These are phyloP conservation scores for Chloropsis hardwickii DNA, from an alignment of 2,113 vertebrate genomes.

Conservation along the genomic window DNA sequence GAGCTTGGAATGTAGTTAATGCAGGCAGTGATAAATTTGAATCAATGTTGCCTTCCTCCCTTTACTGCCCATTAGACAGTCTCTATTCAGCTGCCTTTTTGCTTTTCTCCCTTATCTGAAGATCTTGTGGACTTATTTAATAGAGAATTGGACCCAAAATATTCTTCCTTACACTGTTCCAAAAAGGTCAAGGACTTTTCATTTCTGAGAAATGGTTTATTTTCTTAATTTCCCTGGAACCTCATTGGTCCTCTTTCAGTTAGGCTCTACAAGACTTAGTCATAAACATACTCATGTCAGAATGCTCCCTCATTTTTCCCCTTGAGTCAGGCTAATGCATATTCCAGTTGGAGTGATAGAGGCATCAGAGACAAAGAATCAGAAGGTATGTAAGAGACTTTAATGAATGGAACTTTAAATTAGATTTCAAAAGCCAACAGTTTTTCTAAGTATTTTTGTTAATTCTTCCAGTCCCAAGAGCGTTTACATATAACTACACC, in stretches of 20 bases:
- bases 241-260: not conserved
- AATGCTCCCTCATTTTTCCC: not conserved
- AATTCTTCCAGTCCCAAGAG: not conserved
- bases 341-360: not conserved
- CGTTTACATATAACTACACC: not conserved
- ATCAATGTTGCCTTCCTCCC: not conserved
- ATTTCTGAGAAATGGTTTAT: not conserved
- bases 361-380: not conserved
- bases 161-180: not conserved
- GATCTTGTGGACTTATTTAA: not conserved
- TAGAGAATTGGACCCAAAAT: not conserved
- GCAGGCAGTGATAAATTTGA: not conserved
- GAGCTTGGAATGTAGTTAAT: not conserved
- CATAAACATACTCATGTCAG: not conserved
- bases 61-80: not conserved
- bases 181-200: not conserved
- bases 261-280: not conserved
- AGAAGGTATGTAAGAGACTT: not conserved
- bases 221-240: not conserved
- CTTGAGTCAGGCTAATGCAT: not conserved
- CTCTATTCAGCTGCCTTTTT: not conserved
- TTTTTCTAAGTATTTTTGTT: not conserved
- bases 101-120: not conserved
- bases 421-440: not conserved
- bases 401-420: not conserved